Percentiles rank a stretch among this genome's conserved stretches.
phyloP scores from a whole-genome alignment of 2,888 invertebrate species.

The Nomada flava region DNA sequence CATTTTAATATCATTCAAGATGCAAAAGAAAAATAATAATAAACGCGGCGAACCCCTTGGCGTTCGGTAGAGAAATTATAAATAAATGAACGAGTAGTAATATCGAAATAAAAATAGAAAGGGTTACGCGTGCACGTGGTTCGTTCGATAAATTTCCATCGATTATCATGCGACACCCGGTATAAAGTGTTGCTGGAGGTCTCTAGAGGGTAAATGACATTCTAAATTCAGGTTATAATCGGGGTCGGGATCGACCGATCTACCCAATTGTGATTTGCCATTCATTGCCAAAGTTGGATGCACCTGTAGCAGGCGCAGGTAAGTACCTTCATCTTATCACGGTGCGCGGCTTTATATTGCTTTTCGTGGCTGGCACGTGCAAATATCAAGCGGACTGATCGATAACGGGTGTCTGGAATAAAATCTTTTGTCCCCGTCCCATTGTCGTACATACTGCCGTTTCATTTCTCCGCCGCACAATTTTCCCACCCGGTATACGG shows the following conservation, averaged over 20 bases:
- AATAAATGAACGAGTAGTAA: too few relatives aligned
- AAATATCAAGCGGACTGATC: conserved; percentile 15
- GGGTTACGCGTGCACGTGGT: too few relatives aligned
- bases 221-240: conserved; percentile 28
- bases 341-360: conserved; percentile 8
- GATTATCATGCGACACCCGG: background rate
- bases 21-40: too few relatives aligned
- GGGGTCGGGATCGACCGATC: conserved; percentile 34
- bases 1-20: too few relatives aligned
- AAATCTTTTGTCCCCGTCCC: background rate
- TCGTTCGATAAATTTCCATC: too few relatives aligned
- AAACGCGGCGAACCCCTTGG: too few relatives aligned
- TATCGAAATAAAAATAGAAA: too few relatives aligned
- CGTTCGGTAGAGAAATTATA: too few relatives aligned
- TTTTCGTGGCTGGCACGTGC: background rate
- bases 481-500: background rate
- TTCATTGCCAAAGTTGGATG: conserved; percentile 50
- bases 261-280: conserved; percentile 15
- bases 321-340: conserved; percentile 34
- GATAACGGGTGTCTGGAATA: conserved; percentile 19
- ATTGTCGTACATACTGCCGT: too few relatives aligned
- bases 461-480: background rate
- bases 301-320: conserved; percentile 16
- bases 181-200: background rate
- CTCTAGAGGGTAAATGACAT: conserved; percentile 7